Conservation (phyloP, 2,113 vertebrate species). For the Odobenus rosmarus region DNA sequence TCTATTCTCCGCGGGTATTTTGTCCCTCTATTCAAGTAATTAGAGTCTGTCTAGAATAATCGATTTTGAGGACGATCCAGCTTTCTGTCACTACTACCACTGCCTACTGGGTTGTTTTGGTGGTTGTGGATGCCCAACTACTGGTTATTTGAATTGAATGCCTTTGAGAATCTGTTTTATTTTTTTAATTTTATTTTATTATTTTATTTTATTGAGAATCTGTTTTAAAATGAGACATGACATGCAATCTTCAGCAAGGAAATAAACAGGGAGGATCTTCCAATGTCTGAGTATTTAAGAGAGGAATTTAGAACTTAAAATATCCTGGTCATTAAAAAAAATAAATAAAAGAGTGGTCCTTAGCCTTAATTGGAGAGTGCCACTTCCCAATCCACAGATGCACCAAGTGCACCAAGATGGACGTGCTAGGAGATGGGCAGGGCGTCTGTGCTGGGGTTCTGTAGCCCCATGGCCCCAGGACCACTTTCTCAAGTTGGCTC, state of each 20-base stretch:
- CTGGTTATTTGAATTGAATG: background rate
- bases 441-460: background rate
- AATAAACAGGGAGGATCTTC: background rate
- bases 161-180: background rate
- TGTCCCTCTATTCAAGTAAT: background rate
- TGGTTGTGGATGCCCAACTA: accelerated
- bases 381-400: background rate
- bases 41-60: background rate
- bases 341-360: background rate
- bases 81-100: too few species aligned
- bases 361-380: too few species aligned
- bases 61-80: background rate
- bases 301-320: background rate
- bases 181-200: background rate
- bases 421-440: accelerated
- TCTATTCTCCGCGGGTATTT: background rate
- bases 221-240: background rate
- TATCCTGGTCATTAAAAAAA: background rate
- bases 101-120: background rate
- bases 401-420: too few species aligned
- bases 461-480: background rate
- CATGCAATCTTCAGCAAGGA: background rate
- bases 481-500: background rate
- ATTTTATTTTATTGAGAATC: background rate
- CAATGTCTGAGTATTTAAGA: background rate